Evolutionary conservation across 2,888 invertebrate species (phyloP).

Genomic region (Macrophya annulata): DNA sequence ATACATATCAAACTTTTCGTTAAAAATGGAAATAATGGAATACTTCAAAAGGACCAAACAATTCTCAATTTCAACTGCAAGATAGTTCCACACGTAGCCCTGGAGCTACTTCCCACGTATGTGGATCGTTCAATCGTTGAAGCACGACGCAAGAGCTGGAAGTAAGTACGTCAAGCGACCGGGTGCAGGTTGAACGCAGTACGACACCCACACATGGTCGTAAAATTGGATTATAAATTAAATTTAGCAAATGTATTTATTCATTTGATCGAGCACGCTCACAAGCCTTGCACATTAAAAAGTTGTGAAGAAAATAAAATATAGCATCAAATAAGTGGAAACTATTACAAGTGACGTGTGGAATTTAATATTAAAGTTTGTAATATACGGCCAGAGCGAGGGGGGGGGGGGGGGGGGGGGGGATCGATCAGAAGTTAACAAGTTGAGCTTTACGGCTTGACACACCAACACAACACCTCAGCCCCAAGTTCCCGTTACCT

Average conservation of each 20-base stretch:
- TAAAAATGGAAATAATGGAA: neutral
- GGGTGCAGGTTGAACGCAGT: slow-evolving; percentile 58
- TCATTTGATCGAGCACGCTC: slow-evolving; percentile 58
- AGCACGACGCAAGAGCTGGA: neutral
- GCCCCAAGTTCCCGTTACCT: slow-evolving; percentile 45
- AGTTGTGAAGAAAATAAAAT: slow-evolving; percentile 53
- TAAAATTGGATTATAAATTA: slow-evolving; percentile 61
- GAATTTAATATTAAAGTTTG: slow-evolving; percentile 73
- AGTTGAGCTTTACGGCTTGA: slow-evolving; percentile 73
- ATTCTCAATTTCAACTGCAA: neutral
- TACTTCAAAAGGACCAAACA: neutral
- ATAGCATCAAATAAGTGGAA: slow-evolving; percentile 65
- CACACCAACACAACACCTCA: slow-evolving; percentile 66
- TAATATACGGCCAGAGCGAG: slow-evolving; percentile 69
- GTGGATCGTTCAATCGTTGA: neutral
- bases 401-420: slow-evolving; percentile 65
- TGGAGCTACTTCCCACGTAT: neutral
- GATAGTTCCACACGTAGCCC: neutral
- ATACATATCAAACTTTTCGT: neutral
- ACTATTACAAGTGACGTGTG: slow-evolving; percentile 70
- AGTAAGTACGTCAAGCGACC: neutral
- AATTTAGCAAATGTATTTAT: slow-evolving; percentile 58
- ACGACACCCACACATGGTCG: slow-evolving; percentile 42
- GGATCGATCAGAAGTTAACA: slow-evolving; percentile 75
- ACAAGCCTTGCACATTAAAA: slow-evolving; percentile 50